phyloP scores from a whole-genome alignment of 2,797 vertebrate species.

The Tachyglossus aculeatus region DNA sequence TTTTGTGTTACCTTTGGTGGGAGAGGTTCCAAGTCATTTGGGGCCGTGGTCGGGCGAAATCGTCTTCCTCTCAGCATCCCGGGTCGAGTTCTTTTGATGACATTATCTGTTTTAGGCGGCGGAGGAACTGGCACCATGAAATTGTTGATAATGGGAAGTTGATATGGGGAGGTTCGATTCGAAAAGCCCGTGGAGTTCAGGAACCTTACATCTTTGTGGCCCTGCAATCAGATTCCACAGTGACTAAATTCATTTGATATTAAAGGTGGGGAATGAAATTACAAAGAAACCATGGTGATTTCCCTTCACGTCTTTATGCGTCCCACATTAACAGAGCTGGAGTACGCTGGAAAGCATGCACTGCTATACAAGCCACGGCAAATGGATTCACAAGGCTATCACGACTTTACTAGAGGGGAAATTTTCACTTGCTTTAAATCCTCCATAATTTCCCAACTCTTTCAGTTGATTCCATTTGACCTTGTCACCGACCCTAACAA shows the following conservation, averaged over 20 bases:
- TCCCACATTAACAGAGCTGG: too few relatives aligned
- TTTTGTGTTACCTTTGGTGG: slow-evolving; percentile 68
- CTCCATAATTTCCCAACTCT: too few relatives aligned
- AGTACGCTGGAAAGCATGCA: too few relatives aligned
- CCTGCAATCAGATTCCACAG: slow-evolving; percentile 58
- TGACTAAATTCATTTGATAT: not conserved
- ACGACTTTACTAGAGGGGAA: too few relatives aligned
- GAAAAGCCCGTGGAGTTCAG: slow-evolving; percentile 62
- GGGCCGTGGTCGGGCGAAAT: slow-evolving; percentile 76
- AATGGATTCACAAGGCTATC: too few relatives aligned
- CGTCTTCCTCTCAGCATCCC: slow-evolving; percentile 71
- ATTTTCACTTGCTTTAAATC: too few relatives aligned
- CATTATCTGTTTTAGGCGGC: slow-evolving; percentile 57
- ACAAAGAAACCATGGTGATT: too few relatives aligned
- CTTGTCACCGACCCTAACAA: too few relatives aligned
- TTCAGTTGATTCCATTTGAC: too few relatives aligned
- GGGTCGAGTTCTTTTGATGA: slow-evolving; percentile 40
- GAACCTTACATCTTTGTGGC: slow-evolving; percentile 69
- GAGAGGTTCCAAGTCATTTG: slow-evolving; percentile 66
- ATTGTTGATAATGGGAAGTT: slow-evolving; percentile 81
- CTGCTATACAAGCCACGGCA: too few relatives aligned
- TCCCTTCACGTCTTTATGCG: too few relatives aligned
- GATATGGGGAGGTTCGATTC: slow-evolving; percentile 74
- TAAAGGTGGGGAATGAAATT: too few relatives aligned
- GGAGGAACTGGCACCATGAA: slow-evolving; percentile 81